Percentiles rank a stretch among this genome's conserved stretches.
Evolutionary conservation across 1,140 invertebrate species (phyloP).

Genomic region (Kradibia gibbosae): DNA sequence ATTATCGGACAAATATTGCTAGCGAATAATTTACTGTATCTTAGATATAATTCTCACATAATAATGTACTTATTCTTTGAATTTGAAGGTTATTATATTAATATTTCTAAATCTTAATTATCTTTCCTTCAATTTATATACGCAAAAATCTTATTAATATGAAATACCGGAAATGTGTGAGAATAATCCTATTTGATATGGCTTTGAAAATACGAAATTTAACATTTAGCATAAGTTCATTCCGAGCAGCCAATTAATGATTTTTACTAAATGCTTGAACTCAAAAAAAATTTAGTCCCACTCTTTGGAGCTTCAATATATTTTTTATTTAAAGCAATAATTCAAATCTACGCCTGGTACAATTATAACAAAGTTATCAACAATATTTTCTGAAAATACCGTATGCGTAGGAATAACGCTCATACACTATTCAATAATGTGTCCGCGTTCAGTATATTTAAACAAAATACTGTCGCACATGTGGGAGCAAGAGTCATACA

Average conservation of each 20-base stretch:
- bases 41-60: not conserved
- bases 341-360: not conserved
- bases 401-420: conserved; percentile 16
- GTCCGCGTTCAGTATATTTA: not conserved
- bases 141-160: not conserved
- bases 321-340: not conserved
- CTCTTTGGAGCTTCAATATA: not conserved
- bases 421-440: not conserved
- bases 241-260: not conserved
- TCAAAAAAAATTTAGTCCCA: not conserved
- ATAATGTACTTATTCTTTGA: not conserved
- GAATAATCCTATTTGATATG: not conserved
- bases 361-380: conserved; percentile 2
- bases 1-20: not conserved
- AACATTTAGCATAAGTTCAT: not conserved
- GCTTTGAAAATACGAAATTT: not conserved
- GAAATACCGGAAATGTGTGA: not conserved
- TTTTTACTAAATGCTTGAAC: not conserved
- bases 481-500: not conserved
- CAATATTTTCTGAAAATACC: not conserved
- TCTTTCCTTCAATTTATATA: not conserved
- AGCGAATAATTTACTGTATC: not conserved
- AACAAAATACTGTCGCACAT: not conserved
- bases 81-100: not conserved
- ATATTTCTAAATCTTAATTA: not conserved